phyloP scores from a whole-genome alignment of 2,888 invertebrate species.

The Stenodera caucasica region DNA sequence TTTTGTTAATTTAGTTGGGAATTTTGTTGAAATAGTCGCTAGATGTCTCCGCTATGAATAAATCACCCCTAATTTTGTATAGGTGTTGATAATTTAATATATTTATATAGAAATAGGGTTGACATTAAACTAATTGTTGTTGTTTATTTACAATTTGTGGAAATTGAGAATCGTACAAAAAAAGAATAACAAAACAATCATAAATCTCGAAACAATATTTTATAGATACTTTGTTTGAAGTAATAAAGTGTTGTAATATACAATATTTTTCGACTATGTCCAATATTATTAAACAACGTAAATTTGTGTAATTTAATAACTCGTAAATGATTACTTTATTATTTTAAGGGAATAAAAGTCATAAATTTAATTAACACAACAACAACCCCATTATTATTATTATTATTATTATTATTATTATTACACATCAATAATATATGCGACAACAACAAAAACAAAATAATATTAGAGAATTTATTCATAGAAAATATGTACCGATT shows the following conservation, averaged over 20 bases:
- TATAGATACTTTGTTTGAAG: slow-evolving; percentile 29
- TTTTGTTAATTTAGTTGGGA: slow-evolving; percentile 13
- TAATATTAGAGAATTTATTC: no score
- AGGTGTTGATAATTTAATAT: no score
- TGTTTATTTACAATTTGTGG: no score
- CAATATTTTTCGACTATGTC: slow-evolving; percentile 8
- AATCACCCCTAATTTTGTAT: slow-evolving; percentile 37
- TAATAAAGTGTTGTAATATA: slow-evolving; percentile 33
- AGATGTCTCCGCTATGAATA: slow-evolving; percentile 41
- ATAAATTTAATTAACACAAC: slow-evolving; percentile 46
- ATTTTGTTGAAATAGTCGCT: slow-evolving; percentile 35
- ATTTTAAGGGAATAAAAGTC: slow-evolving; percentile 38
- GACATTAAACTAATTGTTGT: no score
- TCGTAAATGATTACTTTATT: slow-evolving; percentile 60
- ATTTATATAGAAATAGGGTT: no score
- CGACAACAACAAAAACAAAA: not conserved
- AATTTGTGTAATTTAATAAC: slow-evolving; percentile 65
- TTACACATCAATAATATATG: no score
- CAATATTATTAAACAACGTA: not conserved
- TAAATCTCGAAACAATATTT: slow-evolving; percentile 38
- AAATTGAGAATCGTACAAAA: not conserved
- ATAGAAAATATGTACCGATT: no score
- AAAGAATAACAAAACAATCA: slow-evolving; percentile 9
- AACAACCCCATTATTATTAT: slow-evolving; percentile 23
- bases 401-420: slow-evolving; percentile 6